A percentile compares a stretch with the other conserved stretches of the same genome.
These are phyloP conservation scores for Dufourea novaeangliae DNA, from an alignment of 1,140 invertebrate genomes.

Conservation along the genomic window DNA sequence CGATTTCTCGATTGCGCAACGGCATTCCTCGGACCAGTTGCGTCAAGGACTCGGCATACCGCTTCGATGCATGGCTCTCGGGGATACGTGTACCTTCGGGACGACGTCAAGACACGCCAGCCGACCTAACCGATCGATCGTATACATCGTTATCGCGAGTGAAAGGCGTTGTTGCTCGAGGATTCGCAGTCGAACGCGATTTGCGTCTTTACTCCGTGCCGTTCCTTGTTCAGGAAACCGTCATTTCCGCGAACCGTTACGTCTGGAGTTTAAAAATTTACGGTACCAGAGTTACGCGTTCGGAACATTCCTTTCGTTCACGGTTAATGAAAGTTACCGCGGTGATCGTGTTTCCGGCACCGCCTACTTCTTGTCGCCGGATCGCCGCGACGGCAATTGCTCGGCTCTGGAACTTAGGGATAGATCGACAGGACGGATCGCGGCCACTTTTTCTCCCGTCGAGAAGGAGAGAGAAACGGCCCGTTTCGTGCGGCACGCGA, in stretches of 20 bases:
- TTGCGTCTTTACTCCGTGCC: neutral
- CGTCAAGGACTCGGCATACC: conserved; percentile 56
- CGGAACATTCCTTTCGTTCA: conserved; percentile 23
- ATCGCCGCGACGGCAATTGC: conserved; percentile 26
- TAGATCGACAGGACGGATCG: conserved; percentile 1
- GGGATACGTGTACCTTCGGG: neutral
- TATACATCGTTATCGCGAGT: neutral
- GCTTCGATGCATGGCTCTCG: neutral
- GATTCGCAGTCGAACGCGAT: neutral
- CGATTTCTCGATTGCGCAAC: conserved; percentile 57
- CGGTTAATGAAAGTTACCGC: conserved; percentile 26
- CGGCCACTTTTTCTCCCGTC: conserved; percentile 7
- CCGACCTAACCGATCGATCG: conserved; percentile 26
- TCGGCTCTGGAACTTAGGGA: neutral
- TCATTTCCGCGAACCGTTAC: too few species aligned
- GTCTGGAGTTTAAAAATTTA: too few species aligned
- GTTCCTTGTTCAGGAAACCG: too few species aligned
- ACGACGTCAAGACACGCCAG: neutral
- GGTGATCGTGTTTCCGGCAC: conserved; percentile 40
- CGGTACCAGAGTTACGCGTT: neutral
- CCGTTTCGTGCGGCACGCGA: conserved; percentile 67
- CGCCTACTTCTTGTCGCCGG: conserved; percentile 48
- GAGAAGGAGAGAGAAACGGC: conserved; percentile 17
- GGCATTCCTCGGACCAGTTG: conserved; percentile 60
- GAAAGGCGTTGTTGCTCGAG: neutral